Evolutionary conservation across 2,797 vertebrate genomes (phyloP).

Genomic region (Chrysocyon brachyurus): DNA sequence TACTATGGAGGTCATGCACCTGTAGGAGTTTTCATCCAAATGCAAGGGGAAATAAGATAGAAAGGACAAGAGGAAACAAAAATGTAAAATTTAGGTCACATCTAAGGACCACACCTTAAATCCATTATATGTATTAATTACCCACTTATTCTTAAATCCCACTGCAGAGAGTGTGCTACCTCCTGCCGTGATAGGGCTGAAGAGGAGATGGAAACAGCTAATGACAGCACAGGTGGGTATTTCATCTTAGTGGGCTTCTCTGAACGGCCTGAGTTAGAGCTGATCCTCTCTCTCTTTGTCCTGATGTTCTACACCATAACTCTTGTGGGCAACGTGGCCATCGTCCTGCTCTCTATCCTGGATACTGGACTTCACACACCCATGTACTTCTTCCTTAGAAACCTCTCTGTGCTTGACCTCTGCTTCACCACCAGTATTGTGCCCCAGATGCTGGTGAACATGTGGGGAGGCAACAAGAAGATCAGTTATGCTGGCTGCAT

Average conservation of each 20-base stretch:
- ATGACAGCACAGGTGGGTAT: neutral
- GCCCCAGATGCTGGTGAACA: slow-evolving; percentile 54
- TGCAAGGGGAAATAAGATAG: neutral
- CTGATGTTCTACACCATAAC: slow-evolving; percentile 4
- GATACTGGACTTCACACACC: slow-evolving; percentile 42
- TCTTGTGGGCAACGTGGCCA: neutral
- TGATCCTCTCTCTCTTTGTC: slow-evolving; percentile 53
- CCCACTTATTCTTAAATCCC: neutral
- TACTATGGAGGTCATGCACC: neutral
- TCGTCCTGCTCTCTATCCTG: neutral
- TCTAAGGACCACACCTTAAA: neutral
- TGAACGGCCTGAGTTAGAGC: neutral
- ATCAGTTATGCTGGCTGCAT: slow-evolving; percentile 45
- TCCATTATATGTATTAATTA: neutral
- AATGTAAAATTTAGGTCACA: neutral
- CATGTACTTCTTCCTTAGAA: slow-evolving; percentile 66
- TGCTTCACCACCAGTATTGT: slow-evolving; percentile 58
- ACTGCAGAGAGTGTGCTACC: neutral
- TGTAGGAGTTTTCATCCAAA: neutral
- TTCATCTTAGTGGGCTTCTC: slow-evolving; percentile 58
- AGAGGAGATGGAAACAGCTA: slow-evolving; percentile 1
- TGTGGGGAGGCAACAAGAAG: slow-evolving; percentile 13
- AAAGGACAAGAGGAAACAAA: neutral
- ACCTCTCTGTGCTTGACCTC: slow-evolving; percentile 47
- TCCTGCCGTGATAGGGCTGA: neutral